Percentiles rank a stretch among this genome's conserved stretches.
Evolutionary conservation across 2,797 vertebrate genomes (phyloP).

Genomic region (Coilia nasus): DNA sequence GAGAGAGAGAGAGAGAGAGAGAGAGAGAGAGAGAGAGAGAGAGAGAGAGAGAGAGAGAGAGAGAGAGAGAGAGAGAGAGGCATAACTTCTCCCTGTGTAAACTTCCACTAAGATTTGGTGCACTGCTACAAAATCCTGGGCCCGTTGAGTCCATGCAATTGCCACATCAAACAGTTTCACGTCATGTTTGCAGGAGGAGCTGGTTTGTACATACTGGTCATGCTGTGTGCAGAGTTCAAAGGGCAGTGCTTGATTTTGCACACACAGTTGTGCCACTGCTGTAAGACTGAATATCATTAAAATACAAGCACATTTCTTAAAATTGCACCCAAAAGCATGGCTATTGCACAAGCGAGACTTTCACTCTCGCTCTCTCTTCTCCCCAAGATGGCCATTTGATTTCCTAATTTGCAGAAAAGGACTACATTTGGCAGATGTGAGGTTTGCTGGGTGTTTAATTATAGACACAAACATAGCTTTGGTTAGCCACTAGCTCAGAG

Average conservation of each 20-base stretch:
- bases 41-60: no score
- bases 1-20: no score
- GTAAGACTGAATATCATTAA: background rate
- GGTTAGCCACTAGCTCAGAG: background rate
- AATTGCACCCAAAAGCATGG: background rate
- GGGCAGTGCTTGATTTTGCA: background rate
- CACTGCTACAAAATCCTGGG: background rate
- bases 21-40: no score
- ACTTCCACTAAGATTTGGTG: background rate
- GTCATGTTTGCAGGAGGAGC: background rate
- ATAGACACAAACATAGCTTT: conserved; percentile 7
- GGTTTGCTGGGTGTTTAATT: conserved; percentile 19
- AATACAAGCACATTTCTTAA: background rate
- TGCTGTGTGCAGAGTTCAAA: background rate
- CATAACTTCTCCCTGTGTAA: background rate
- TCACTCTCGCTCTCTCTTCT: background rate
- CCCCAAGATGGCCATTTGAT: background rate
- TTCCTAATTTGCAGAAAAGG: conserved; percentile 1
- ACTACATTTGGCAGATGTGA: background rate
- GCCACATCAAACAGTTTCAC: background rate
- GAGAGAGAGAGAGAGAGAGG: background rate
- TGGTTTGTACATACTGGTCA: background rate
- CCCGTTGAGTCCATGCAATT: background rate
- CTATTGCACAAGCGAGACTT: background rate
- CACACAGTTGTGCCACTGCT: background rate